phyloP scores from a whole-genome alignment of 2,888 invertebrate species.

The Aleiodes testaceus region DNA sequence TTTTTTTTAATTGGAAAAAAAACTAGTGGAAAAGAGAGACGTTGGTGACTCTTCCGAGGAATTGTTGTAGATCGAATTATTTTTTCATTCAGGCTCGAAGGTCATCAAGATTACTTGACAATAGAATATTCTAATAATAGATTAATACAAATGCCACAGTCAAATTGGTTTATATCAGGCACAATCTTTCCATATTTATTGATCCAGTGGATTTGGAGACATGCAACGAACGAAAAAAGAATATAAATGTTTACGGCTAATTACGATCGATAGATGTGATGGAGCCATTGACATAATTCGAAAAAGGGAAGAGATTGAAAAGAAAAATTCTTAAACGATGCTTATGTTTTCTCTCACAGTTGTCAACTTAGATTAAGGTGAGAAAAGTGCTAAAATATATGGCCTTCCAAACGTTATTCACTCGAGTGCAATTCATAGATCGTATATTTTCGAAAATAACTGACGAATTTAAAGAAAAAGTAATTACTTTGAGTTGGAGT shows the following conservation, averaged over 20 bases:
- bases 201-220: neutral
- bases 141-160: too few relatives aligned
- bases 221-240: constrained; percentile 15
- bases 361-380: constrained; percentile 54
- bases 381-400: constrained; percentile 5
- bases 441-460: neutral
- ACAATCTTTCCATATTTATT: neutral
- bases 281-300: too few relatives aligned
- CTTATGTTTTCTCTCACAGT: constrained; percentile 64
- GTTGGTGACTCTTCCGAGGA: neutral
- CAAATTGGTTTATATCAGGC: neutral
- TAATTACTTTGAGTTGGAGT: too few relatives aligned
- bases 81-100: neutral
- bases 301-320: too few relatives aligned
- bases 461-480: too few relatives aligned
- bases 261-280: neutral
- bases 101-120: constrained; percentile 5
- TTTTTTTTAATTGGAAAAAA: neutral
- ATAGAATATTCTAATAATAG: neutral
- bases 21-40: neutral
- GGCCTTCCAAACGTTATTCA: constrained; percentile 30
- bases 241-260: constrained; percentile 3
- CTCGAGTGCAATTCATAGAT: constrained; percentile 50
- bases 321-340: constrained; percentile 4
- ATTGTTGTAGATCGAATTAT: neutral